phyloP scores from a whole-genome alignment of 1,140 invertebrate species.

The Lycorma delicatula region DNA sequence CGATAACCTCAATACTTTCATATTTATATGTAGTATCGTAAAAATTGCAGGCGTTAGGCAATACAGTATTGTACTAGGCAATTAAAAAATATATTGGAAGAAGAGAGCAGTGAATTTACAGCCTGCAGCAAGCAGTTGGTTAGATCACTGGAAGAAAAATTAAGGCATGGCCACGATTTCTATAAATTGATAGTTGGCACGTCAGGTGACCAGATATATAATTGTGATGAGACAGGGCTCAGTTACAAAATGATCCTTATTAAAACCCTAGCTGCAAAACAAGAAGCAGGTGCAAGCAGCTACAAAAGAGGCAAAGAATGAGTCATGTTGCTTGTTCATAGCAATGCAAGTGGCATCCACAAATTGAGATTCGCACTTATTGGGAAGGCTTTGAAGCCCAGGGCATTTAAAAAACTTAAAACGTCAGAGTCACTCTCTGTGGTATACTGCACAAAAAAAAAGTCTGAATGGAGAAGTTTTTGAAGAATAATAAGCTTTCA shows the following conservation, averaged over 20 bases:
- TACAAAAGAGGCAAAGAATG: conserved; percentile 26
- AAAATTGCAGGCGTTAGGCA: too few species aligned
- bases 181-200: too few species aligned
- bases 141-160: too few species aligned
- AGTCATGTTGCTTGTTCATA: conserved; percentile 19
- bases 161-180: too few species aligned
- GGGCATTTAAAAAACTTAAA: conserved; percentile 28
- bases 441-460: conserved; percentile 32
- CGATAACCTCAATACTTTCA: too few species aligned
- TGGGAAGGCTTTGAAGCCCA: conserved; percentile 30
- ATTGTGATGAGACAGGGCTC: conserved; percentile 32
- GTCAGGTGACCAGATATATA: conserved; percentile 30
- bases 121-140: too few species aligned
- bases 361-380: conserved; percentile 29
- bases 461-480: conserved; percentile 30
- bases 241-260: conserved; percentile 29
- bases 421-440: conserved; percentile 27
- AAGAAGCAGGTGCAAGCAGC: conserved; percentile 21
- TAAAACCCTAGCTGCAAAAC: conserved; percentile 25
- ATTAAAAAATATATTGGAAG: too few species aligned
- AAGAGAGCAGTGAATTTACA: too few species aligned
- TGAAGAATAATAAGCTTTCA: conserved; percentile 27
- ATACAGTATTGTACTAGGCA: too few species aligned
- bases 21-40: too few species aligned
- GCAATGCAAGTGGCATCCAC: conserved; percentile 28